These are phyloP conservation scores for Callocephalon fimbriatum DNA, from an alignment of 2,113 vertebrate species.

Conservation along the genomic window DNA sequence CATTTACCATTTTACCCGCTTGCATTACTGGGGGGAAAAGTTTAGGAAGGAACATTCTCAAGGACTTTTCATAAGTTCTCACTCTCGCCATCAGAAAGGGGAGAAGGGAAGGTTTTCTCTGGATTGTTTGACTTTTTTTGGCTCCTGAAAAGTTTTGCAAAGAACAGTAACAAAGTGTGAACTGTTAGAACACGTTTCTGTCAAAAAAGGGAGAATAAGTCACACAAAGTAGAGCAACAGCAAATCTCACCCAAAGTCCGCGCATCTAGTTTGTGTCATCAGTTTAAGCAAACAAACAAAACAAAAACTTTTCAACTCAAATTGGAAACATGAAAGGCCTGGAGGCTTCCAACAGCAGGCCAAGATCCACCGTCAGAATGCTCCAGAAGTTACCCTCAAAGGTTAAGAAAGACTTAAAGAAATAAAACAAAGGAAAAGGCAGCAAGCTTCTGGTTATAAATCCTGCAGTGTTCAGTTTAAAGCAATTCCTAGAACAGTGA, in stretches of 20 bases:
- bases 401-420: conserved; percentile 57
- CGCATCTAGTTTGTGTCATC: neutral
- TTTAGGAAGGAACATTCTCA: conserved; percentile 85
- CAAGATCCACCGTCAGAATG: conserved; percentile 68
- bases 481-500: conserved; percentile 73
- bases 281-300: conserved; percentile 68
- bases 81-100: conserved; percentile 82
- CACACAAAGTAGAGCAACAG: conserved; percentile 52
- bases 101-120: conserved; percentile 86
- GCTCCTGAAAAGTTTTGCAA: conserved; percentile 87
- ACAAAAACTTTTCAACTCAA: conserved; percentile 75
- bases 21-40: conserved; percentile 82
- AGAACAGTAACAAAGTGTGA: conserved; percentile 84
- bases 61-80: conserved; percentile 78
- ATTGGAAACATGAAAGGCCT: conserved; percentile 50
- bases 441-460: conserved; percentile 70
- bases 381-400: conserved; percentile 71
- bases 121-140: conserved; percentile 83
- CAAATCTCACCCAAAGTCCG: conserved; percentile 60
- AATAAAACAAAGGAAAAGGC: conserved; percentile 66
- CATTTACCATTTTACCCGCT: conserved; percentile 76
- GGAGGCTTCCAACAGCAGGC: conserved; percentile 73
- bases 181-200: conserved; percentile 79
- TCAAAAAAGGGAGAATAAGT: conserved; percentile 55
- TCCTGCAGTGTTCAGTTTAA: conserved; percentile 67